These are phyloP conservation scores for Trachelus iudaicus DNA, from an alignment of 2,888 invertebrate species.

Conservation along the genomic window DNA sequence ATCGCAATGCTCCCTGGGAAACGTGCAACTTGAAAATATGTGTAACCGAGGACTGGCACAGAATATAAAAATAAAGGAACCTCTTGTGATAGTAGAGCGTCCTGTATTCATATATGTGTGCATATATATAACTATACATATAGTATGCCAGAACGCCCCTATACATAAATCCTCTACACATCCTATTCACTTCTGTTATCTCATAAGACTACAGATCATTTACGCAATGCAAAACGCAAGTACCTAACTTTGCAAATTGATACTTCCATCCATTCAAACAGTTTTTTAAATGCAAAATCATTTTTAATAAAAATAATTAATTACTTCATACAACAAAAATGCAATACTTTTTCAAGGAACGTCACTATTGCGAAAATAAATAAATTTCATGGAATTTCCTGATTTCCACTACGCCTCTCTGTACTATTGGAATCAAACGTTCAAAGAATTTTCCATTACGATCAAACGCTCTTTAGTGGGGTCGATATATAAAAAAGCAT, in stretches of 20 bases:
- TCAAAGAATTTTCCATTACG: background rate
- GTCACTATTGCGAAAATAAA: background rate
- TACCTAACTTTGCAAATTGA: background rate
- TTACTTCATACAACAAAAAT: background rate
- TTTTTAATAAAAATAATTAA: background rate
- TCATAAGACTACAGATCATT: background rate
- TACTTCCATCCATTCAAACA: background rate
- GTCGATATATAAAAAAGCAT: background rate
- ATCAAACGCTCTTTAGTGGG: background rate
- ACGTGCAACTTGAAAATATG: background rate
- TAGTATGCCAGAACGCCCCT: background rate
- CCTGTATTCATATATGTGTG: background rate
- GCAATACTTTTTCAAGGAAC: background rate
- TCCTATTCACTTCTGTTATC: background rate
- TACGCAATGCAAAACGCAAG: background rate
- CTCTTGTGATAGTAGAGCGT: background rate
- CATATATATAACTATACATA: background rate
- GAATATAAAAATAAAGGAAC: background rate
- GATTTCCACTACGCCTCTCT: background rate
- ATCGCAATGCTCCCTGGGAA: background rate
- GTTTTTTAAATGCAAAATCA: background rate
- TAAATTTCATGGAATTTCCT: background rate
- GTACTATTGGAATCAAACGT: background rate
- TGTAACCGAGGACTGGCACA: background rate
- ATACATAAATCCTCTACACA: background rate